These are phyloP conservation scores for Protophormia terraenovae DNA, from an alignment of 2,888 invertebrate genomes.

Conservation along the genomic window DNA sequence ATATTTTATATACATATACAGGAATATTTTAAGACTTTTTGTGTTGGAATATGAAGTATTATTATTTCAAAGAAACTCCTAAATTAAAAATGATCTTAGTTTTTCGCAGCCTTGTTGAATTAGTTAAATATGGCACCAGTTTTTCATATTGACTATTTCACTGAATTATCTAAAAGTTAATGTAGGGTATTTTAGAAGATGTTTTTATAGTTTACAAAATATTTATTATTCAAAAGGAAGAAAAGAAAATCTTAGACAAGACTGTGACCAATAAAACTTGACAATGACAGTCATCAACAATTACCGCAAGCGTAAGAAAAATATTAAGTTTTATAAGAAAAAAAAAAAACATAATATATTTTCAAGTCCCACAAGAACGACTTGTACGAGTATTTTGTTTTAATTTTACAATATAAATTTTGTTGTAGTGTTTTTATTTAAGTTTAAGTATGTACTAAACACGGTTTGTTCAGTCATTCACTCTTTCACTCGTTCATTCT, in stretches of 20 bases:
- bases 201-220: background rate
- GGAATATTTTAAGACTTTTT: no score
- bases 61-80: no score
- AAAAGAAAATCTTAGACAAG: background rate
- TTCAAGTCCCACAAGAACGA: constrained; percentile 16
- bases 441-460: constrained; percentile 17
- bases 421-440: background rate
- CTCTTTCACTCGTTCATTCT: constrained; percentile 2
- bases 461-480: background rate
- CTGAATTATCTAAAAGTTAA: no score
- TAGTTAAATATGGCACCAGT: no score
- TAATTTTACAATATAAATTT: constrained; percentile 20
- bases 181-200: background rate
- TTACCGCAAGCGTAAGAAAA: constrained; percentile 27
- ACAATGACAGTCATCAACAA: constrained; percentile 46
- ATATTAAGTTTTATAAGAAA: background rate
- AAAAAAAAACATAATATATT: background rate
- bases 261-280: constrained; percentile 20
- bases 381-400: constrained; percentile 22
- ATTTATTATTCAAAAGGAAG: background rate
- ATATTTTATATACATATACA: background rate
- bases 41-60: background rate
- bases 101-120: no score
- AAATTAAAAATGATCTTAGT: no score
- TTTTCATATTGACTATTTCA: no score